Percentiles rank a stretch among this genome's conserved stretches.
Evolutionary conservation across 2,797 vertebrate genomes (phyloP).

Genomic region (Coccyzus lansbergi): DNA sequence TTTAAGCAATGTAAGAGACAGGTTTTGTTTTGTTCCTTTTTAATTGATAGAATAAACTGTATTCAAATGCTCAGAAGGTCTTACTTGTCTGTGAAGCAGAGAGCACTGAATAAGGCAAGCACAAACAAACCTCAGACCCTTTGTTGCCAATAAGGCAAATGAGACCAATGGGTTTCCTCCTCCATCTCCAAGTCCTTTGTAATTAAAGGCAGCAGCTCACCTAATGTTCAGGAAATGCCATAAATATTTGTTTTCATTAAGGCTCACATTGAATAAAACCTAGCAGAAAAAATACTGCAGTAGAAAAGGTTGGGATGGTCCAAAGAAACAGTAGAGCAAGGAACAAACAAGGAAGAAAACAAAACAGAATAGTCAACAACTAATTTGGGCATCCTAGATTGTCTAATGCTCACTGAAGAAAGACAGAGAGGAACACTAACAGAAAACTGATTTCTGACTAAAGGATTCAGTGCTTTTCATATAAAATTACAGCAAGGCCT

Average conservation of each 20-base stretch:
- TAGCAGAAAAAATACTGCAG: constrained; percentile 29
- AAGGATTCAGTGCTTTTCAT: neutral
- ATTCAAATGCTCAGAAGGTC: constrained; percentile 51
- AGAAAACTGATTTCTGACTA: neutral
- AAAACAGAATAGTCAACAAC: constrained; percentile 8
- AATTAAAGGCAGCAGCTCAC: constrained; percentile 56
- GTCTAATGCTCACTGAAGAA: neutral
- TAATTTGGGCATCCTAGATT: neutral
- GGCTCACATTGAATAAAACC: constrained; percentile 18
- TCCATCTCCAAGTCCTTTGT: neutral
- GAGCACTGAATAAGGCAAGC: neutral
- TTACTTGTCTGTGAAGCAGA: neutral
- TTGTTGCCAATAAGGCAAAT: constrained; percentile 31
- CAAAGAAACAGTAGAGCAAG: neutral
- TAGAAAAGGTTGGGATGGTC: neutral
- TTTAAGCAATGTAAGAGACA: constrained; percentile 59
- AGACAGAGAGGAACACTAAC: neutral
- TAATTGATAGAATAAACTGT: constrained; percentile 69
- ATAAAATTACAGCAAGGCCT: neutral
- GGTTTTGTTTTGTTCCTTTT: constrained; percentile 59
- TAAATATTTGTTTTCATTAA: constrained; percentile 67
- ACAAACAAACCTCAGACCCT: constrained; percentile 29
- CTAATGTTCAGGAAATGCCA: neutral
- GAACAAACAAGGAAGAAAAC: constrained; percentile 14
- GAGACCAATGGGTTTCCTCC: constrained; percentile 28